Base-by-base conservation (phyloP, 2,888 invertebrate species). In the Eubasilissa splendida region DNA sequence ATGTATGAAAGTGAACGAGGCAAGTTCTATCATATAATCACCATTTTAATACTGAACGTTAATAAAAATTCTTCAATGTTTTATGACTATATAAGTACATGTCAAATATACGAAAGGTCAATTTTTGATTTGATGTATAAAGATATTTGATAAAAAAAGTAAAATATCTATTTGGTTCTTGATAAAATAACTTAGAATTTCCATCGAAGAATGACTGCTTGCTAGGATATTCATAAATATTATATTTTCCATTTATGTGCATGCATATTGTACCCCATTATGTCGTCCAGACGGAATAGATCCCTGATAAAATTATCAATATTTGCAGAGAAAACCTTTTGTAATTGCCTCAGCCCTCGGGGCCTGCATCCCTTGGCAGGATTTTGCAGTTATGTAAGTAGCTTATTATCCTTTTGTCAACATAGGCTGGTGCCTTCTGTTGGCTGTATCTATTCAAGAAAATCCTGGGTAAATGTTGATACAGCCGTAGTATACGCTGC, bases 381-480 rank as follows among this genome's bases (percentile, higher is more conserved):
- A 53, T 31, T 50, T 58, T 65, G 65, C 76, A 79, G n/a, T 71
- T 52, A 60, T 58, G 56, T 63, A 71, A 78, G 80, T 63, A 80
- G 80, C 79, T 79, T 82, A 80, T 82, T 80, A 82, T 76, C 78
- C 70, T 22, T 79, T 60, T 80, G 82, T 82, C 80, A 80, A 82
- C 66, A 80, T 33, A 70, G 56, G 78, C 77, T 73, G 77, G 59
- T 31, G 68, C 68, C 31, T 76, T 70, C 56, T 33, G 66, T 71
- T 53, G 33, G 76, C 60, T 56, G 65, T 31, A 66, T 77, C 52
- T 65, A 76, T 65, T 66, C 74, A 33, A 71, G 74, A 59, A 76
- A 78, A 80, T 83, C 81, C 81, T 78, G 80, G 76, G 77, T 77
- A 83, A 83, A 83, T 83, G 82, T 81, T 83, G 81, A 82, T 78